Evolutionary conservation across 1,140 invertebrate species (phyloP), one percentile per base, ranked within the genome.

Genomic region (Agraylea sexmaculata): DNA sequence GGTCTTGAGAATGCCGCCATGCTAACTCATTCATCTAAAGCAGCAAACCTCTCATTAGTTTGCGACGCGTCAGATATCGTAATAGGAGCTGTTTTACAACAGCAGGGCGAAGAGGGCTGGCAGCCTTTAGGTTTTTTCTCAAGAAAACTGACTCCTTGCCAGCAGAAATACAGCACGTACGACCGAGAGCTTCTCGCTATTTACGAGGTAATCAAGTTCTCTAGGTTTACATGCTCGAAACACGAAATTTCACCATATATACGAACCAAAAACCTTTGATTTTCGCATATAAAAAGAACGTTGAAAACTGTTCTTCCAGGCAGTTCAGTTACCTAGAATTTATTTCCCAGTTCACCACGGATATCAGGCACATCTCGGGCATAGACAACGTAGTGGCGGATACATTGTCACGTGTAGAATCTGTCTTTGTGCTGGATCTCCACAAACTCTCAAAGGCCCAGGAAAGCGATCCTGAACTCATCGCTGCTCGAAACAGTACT

Each of bases 121-220:
- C 15, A 51, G 34, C 53, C 53, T 4, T 10, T 58, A 20, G 48
- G 16, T 12, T 57, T 58, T 41, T 56, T 53, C 37, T 47, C 53
- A 5, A 46, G 43, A 21, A 52, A 44, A 29, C 34, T 55, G 2
- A 38, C 15, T 6, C 8, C 4, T 10, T 29, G 50, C 0, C 45
- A 69, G 44, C 15, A 17, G 1, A 48, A 53, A 11, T 68, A 59
- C 40, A 49, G 39, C 16, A 43, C 55, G 1, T 59, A 49, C 45
- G 52, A 62, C 54, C 2, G 37, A 20, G 66, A 73, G 48, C 45
- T 71, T 1, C 36, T 70, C 4, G 68, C 62, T 1, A 58, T 66
- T 13, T 71, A 68, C 46, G 38, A 47, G 11, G 51, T 53, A 6
- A 46, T 68, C 1, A 53, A 60, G 40, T 54, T 61, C 35, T 70